phyloP scores from a whole-genome alignment of 2,113 vertebrate genomes.

The Struthio camelus region DNA sequence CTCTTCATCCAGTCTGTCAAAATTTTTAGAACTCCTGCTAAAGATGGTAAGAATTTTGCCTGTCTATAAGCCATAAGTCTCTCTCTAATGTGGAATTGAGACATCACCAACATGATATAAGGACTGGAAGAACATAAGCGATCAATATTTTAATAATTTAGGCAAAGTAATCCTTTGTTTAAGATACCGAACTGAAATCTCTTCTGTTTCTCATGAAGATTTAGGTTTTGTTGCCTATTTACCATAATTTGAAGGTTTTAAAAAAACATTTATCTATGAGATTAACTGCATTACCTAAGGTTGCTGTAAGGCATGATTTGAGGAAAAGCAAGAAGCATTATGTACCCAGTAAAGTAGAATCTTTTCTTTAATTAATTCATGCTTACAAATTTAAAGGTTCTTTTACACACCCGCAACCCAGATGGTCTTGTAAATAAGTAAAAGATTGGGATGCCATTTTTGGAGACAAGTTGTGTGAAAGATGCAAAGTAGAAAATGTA shows the following conservation, averaged over 20 bases:
- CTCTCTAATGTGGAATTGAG: background rate
- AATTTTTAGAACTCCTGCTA: background rate
- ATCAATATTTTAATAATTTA: background rate
- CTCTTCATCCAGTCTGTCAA: background rate
- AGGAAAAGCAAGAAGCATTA: background rate
- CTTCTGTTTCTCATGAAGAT: background rate
- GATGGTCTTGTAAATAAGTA: constrained; percentile 45
- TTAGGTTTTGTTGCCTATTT: background rate
- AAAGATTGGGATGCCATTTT: constrained; percentile 1
- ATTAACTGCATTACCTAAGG: background rate
- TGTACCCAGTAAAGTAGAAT: background rate
- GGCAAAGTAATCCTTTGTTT: background rate
- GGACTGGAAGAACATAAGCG: background rate
- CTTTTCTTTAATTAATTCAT: constrained; percentile 39
- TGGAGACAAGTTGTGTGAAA: constrained; percentile 19
- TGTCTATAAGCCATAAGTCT: background rate
- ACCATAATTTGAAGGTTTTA: background rate
- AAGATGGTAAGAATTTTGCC: background rate
- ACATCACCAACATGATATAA: background rate
- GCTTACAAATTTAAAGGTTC: background rate
- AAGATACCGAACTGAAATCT: background rate
- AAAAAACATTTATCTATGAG: background rate
- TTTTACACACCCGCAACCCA: constrained; percentile 1
- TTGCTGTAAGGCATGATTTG: background rate
- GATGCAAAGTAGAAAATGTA: background rate